Percentiles rank a stretch among this genome's conserved stretches.
phyloP scores from a whole-genome alignment of 2,113 vertebrate genomes.

The Callocephalon fimbriatum region DNA sequence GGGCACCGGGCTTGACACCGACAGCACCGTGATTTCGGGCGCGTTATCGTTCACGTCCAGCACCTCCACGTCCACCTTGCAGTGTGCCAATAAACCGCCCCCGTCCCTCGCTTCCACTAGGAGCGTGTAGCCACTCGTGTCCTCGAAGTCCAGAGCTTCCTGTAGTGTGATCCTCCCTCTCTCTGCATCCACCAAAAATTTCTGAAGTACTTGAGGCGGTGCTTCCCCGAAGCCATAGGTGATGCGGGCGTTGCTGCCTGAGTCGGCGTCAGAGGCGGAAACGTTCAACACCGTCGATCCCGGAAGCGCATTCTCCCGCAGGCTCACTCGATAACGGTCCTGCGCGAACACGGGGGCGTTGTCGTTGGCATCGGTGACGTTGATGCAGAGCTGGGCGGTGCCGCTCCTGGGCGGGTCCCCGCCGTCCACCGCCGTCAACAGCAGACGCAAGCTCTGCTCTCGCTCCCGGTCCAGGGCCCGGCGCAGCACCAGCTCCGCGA shows the following conservation, averaged over 20 bases:
- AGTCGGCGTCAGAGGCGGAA: constrained; percentile 70
- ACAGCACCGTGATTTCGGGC: background rate
- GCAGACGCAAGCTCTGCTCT: background rate
- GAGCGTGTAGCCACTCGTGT: constrained; percentile 12
- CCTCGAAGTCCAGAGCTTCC: constrained; percentile 46
- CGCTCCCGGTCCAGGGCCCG: background rate
- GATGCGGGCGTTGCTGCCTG: constrained; percentile 57
- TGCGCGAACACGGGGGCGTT: too few relatives aligned
- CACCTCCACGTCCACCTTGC: constrained; percentile 53
- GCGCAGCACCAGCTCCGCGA: constrained; percentile 63
- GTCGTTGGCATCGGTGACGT: background rate
- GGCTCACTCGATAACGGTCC: too few relatives aligned
- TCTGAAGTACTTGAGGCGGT: background rate
- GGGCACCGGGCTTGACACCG: background rate
- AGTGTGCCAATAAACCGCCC: constrained; percentile 70
- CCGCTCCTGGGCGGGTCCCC: constrained; percentile 45
- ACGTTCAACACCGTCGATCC: constrained; percentile 64
- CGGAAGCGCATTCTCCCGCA: constrained; percentile 38
- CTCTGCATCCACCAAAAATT: constrained; percentile 16
- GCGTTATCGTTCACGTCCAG: background rate
- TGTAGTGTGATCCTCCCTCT: background rate
- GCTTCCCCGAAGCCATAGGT: constrained; percentile 9
- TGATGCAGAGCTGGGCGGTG: constrained; percentile 52
- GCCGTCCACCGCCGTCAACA: constrained; percentile 58
- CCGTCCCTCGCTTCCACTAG: constrained; percentile 76